Evolutionary conservation across 2,113 vertebrate genomes (phyloP).

Genomic region (Syrmaticus mikado): DNA sequence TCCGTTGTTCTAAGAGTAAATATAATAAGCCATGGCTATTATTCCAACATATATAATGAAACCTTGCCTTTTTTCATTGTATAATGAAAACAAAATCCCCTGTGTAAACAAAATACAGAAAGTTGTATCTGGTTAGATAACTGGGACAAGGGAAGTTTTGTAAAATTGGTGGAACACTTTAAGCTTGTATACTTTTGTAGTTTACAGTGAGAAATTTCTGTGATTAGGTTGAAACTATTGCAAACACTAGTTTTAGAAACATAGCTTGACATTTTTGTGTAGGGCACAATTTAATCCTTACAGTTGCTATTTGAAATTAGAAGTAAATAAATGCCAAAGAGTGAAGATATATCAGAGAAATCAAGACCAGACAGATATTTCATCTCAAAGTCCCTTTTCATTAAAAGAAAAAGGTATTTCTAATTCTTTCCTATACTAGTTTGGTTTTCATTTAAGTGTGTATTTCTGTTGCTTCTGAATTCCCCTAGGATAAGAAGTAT

Average conservation of each 20-base stretch:
- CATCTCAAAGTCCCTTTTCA: not conserved
- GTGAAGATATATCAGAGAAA: not conserved
- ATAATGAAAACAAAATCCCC: not conserved
- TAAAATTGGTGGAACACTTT: not conserved
- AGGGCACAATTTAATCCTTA: not conserved
- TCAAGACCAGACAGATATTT: not conserved
- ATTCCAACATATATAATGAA: not conserved
- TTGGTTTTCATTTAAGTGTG: not conserved
- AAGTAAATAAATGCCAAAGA: not conserved
- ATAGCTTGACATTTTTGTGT: not conserved
- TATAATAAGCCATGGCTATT: not conserved
- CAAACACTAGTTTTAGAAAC: not conserved
- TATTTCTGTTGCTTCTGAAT: not conserved
- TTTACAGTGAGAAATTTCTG: not conserved
- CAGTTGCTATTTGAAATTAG: not conserved
- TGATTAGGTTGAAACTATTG: not conserved
- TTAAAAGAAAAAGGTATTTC: not conserved
- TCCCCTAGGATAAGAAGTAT: not conserved
- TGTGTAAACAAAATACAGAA: not conserved
- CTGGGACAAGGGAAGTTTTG: not conserved
- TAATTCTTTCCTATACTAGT: not conserved
- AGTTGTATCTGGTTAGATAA: not conserved
- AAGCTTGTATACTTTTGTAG: not conserved
- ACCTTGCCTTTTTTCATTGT: not conserved
- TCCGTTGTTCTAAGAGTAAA: not conserved